Conservation (phyloP, 2,888 invertebrate genomes). For the Megastigmus dorsalis region DNA sequence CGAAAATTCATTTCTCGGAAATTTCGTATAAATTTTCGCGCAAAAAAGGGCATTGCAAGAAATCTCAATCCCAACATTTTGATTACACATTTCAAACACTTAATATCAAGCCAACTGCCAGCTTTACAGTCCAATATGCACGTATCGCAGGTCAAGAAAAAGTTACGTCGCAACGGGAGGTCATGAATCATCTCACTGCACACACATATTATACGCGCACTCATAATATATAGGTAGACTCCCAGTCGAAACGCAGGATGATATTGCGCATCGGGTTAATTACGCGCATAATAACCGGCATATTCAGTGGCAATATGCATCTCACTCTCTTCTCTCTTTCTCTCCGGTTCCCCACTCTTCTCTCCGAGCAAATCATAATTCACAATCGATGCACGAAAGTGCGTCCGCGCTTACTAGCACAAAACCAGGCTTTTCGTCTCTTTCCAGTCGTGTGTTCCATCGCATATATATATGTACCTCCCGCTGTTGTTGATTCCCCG, state of each 20-base stretch:
- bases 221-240: no score
- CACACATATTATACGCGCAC: neutral
- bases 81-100: neutral
- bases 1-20: neutral
- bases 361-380: slow-evolving; percentile 39
- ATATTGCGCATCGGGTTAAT: slow-evolving; percentile 43
- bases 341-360: neutral
- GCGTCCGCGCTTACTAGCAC: neutral
- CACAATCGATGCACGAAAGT: slow-evolving; percentile 33
- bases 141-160: neutral
- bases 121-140: neutral
- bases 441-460: neutral
- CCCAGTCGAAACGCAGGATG: neutral
- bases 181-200: neutral
- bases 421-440: slow-evolving; percentile 28
- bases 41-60: neutral
- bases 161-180: neutral
- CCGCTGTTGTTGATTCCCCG: slow-evolving; percentile 33
- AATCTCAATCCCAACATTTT: no score
- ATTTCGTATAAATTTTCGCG: neutral
- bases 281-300: slow-evolving; percentile 40
- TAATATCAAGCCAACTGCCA: neutral
- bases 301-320: neutral
- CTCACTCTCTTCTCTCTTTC: neutral
- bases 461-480: no score